These are phyloP conservation scores for Acanthurus lineatus DNA, from an alignment of 2,797 vertebrate species.

Conservation along the genomic window DNA sequence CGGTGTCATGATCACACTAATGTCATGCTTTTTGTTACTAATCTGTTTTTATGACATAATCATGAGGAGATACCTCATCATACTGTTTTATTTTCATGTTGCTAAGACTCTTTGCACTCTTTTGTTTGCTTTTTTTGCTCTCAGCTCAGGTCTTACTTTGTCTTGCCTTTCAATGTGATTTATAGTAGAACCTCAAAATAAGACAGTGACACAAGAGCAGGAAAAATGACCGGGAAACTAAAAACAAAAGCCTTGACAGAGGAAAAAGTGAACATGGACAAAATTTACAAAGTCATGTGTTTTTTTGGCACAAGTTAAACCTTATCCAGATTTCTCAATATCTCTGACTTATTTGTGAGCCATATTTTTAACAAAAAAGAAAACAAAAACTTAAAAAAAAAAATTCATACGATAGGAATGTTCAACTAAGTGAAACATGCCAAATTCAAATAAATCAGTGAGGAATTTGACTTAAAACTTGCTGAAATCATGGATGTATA, in stretches of 20 bases:
- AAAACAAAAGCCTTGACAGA: neutral
- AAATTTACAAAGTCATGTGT: too few relatives aligned
- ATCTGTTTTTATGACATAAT: neutral
- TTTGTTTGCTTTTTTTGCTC: neutral
- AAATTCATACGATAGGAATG: neutral
- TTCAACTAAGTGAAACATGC: neutral
- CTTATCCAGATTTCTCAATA: too few relatives aligned
- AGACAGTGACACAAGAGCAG: neutral
- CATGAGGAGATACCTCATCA: neutral
- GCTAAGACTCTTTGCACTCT: neutral
- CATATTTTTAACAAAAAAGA: neutral
- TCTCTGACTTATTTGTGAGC: neutral
- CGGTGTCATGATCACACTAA: neutral
- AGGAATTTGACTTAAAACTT: neutral
- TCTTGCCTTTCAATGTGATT: neutral
- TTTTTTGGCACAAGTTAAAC: conserved; percentile 8
- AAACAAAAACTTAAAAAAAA: neutral
- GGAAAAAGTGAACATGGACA: neutral
- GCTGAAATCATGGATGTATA: neutral
- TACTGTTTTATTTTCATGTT: neutral
- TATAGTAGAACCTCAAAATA: neutral
- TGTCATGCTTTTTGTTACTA: neutral
- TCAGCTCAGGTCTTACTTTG: neutral
- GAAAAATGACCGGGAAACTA: too few relatives aligned
- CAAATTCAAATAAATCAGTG: too few relatives aligned